Evolutionary conservation across 2,113 vertebrate species (phyloP).

Genomic region (Trogon melanurus): DNA sequence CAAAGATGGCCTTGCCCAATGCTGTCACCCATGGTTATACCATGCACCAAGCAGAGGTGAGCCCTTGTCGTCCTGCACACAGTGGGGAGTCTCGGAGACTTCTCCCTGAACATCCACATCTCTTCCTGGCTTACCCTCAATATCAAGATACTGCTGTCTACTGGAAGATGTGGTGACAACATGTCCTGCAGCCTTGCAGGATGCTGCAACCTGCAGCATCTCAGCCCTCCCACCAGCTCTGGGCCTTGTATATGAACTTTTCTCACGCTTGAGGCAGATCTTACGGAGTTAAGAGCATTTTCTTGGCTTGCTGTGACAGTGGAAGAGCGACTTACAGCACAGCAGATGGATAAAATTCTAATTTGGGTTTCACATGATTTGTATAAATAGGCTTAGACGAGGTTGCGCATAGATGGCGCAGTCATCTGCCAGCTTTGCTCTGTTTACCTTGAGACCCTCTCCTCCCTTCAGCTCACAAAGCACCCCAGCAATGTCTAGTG

Average conservation of each 20-base stretch:
- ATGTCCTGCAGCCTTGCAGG: not conserved
- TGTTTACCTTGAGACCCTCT: slow-evolving; percentile 36
- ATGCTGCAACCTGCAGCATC: not conserved
- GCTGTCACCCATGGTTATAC: not conserved
- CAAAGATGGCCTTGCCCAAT: not conserved
- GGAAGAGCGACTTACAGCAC: slow-evolving; percentile 25
- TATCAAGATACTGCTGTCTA: not conserved
- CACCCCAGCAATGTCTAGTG: not conserved
- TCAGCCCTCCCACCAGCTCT: not conserved
- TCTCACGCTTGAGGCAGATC: not conserved
- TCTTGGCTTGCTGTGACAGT: slow-evolving; percentile 3
- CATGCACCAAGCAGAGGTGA: not conserved
- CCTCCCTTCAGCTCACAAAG: not conserved
- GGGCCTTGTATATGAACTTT: not conserved
- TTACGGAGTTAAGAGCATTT: slow-evolving; percentile 5
- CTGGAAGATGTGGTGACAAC: not conserved
- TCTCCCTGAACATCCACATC: not conserved
- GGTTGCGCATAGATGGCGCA: not conserved
- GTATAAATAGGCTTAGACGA: slow-evolving; percentile 60
- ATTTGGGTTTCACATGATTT: slow-evolving; percentile 65
- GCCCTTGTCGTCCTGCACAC: not conserved
- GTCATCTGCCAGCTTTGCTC: slow-evolving; percentile 46
- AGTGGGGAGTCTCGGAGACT: not conserved
- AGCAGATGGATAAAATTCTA: slow-evolving; percentile 66
- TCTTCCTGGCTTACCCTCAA: not conserved